Conservation (phyloP, 2,888 invertebrate species). For the Mesodorylaimus sp. region DNA sequence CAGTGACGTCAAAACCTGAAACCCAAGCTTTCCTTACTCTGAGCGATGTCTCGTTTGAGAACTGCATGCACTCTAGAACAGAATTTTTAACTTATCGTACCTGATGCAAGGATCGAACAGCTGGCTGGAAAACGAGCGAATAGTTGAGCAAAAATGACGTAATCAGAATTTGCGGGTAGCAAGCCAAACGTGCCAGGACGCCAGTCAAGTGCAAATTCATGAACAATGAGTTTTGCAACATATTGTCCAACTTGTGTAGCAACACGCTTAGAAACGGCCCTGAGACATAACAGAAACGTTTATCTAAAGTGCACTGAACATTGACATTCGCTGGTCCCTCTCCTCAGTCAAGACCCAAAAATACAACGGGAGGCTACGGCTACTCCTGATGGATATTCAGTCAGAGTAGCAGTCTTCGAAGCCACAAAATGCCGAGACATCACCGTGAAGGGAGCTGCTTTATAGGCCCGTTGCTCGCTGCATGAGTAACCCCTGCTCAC, state of each 20-base stretch:
- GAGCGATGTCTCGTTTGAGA: too few species aligned
- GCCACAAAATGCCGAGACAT: too few species aligned
- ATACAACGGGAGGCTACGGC: background rate
- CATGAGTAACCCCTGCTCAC: background rate
- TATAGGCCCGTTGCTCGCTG: too few species aligned
- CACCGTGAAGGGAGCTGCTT: too few species aligned
- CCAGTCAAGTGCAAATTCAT: slow-evolving; percentile 72
- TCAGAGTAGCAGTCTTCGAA: too few species aligned
- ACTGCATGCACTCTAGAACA: background rate
- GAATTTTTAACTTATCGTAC: slow-evolving; percentile 36
- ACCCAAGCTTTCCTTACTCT: slow-evolving; percentile 13
- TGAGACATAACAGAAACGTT: slow-evolving; percentile 14
- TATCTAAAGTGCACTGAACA: background rate
- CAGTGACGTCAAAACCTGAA: slow-evolving; percentile 52
- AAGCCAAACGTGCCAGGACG: slow-evolving; percentile 60
- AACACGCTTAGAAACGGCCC: slow-evolving; percentile 61
- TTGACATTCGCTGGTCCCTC: background rate
- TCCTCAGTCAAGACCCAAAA: background rate
- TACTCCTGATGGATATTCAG: too few species aligned
- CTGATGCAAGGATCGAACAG: slow-evolving; percentile 73
- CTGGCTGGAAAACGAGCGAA: slow-evolving; percentile 64
- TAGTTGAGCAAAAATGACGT: slow-evolving; percentile 69
- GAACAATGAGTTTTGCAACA: slow-evolving; percentile 62
- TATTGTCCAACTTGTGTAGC: slow-evolving; percentile 58
- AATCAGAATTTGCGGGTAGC: slow-evolving; percentile 70